Evolutionary conservation across 2,797 vertebrate species (phyloP), one percentile per base, ranked within the genome.

Genomic region (Cuculus canorus): DNA sequence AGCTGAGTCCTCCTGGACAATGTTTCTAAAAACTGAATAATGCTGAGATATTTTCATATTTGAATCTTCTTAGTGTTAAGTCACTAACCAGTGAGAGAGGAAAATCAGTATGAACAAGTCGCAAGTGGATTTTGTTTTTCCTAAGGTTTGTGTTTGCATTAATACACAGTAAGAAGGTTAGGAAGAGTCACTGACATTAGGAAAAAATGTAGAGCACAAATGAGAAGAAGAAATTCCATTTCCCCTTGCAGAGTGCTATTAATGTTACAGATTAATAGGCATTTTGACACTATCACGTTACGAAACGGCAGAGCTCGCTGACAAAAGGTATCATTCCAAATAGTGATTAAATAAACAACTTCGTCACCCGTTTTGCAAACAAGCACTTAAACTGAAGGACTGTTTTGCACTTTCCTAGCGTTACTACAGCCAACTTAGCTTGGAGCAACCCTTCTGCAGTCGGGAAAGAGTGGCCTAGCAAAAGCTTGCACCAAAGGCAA

Each of bases 321-420:
- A 90, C 85, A 93, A 82, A 69, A 86, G 53, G 21, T 73, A 92
- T 92, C 27, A 21, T 82, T 86, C 48, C 35, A 84, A 73, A 52
- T 2, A 92, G 57, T 9, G 23, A 88, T 66, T 70, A 88, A 84
- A 82, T 3, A 91, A 90, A 63, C 57, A 79, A 45, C 23, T 81
- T 68, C 27, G 30, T 21, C 53, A 88, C 25, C 7, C 0, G 1
- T 45, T 84, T 81, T 94, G 82, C 47, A 94, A 92, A 89, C 14
- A 92, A 90, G 73, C 70, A 86, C 69, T 90, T 63, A 89, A 88
- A 89, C 41, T 23, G 54, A 95, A 96, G 68, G 8, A 73, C 18
- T 17, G 47, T 33, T 95, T 56, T 80, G 25, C 48, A 10, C 65
- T 66, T 86, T 48, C 39, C 86, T 82, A 80, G 65, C 60, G 91